Base-by-base conservation (phyloP, 2,113 vertebrate genomes). In the Taurulus bubalis region DNA sequence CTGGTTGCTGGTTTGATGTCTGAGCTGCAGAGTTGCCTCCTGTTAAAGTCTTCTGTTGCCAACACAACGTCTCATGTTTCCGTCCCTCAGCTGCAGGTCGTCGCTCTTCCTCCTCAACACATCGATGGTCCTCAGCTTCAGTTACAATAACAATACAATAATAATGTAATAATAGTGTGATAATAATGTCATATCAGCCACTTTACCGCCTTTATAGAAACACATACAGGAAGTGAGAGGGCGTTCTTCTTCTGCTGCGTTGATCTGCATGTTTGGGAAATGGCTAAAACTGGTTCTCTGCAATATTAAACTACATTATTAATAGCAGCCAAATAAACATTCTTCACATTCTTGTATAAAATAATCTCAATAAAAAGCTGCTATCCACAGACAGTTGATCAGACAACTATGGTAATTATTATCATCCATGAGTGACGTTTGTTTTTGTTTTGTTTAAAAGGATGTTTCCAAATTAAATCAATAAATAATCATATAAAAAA, bases 171-270 rank as follows among this genome's bases (percentile, higher is more conserved):
- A 26, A 32, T 32, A 32, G 30, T 32, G 30, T 32, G 2, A 26
- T 12, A 69, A 63, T 77, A 34, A 34, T 34, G 47, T 66, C 49
- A 74, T 73, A 26, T 34, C 60, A 36, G 34, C 55, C 65, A 77
- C 60, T 83, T 60, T 60, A 10, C 34, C 63, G 45, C 63, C 34
- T 82, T 69, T 69, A 40, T 45, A 55, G 45, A 26, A 69, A 75
- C 40, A 34, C 32, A 38, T 10, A 32, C 53, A 68, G 78, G 68
- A 79, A 32, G 36, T 42, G 2, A 40, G 45, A 36, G 36, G 15
- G 14, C 4, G n/a, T 32, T 60, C 26, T 32, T 60, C 26, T 20
- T 59, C 70, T 56, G 51, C 55, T 32, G 34, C 8, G 3, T 58
- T 18, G 6, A 6, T 34, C 2, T 18, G 4, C 51, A 24, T 1